A percentile compares a stretch with the other conserved stretches of the same genome.
Evolutionary conservation across 2,888 invertebrate genomes (phyloP).

Genomic region (Sericinus montela): DNA sequence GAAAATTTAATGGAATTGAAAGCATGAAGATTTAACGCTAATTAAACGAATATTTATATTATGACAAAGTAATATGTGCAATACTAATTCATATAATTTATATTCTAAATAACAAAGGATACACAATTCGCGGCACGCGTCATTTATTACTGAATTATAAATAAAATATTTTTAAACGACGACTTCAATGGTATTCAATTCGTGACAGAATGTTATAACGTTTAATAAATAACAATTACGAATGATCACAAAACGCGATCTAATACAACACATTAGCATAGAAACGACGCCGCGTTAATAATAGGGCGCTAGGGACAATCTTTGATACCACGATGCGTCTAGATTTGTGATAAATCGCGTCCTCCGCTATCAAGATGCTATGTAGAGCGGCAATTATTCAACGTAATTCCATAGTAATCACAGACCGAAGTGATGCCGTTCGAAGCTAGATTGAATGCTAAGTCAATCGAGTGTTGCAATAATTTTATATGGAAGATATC

Average conservation of each 20-base stretch:
- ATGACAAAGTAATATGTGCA: too few relatives aligned
- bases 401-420: constrained; percentile 1
- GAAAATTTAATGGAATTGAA: too few relatives aligned
- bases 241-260: constrained; percentile 10
- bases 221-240: constrained; percentile 11
- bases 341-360: constrained; percentile 20
- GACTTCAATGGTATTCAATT: too few relatives aligned
- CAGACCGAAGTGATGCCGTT: not conserved
- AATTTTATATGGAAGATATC: not conserved
- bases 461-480: not conserved
- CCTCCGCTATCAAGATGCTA: constrained; percentile 3
- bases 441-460: constrained; percentile 11
- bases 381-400: constrained; percentile 8
- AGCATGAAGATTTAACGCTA: too few relatives aligned
- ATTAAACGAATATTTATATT: too few relatives aligned
- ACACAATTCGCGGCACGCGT: too few relatives aligned
- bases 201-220: constrained; percentile 6
- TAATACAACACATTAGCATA: constrained; percentile 44
- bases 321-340: constrained; percentile 23
- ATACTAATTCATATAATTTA: too few relatives aligned
- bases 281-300: constrained; percentile 54
- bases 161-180: too few relatives aligned
- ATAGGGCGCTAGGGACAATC: constrained; percentile 39
- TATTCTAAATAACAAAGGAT: too few relatives aligned
- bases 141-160: too few relatives aligned